These are phyloP conservation scores for Homalodisca vitripennis DNA, from an alignment of 1,140 invertebrate genomes.

Conservation along the genomic window DNA sequence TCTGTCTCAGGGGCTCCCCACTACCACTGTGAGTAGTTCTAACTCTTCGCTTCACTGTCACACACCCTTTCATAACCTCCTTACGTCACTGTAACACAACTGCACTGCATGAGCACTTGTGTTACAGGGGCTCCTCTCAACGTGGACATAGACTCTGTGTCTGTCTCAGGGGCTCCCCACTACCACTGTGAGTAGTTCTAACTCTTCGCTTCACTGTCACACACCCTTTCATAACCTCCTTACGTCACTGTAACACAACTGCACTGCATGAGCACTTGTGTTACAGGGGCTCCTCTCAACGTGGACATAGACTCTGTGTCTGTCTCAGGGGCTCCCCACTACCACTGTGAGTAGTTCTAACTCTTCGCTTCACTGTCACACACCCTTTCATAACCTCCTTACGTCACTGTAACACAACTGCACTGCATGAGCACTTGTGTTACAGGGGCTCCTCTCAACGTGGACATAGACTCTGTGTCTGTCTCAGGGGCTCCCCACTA, in stretches of 20 bases:
- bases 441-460: background rate
- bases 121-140: background rate
- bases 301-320: background rate
- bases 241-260: too few relatives aligned
- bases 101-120: background rate
- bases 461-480: conserved; percentile 8
- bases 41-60: too few relatives aligned
- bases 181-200: conserved; percentile 5
- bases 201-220: too few relatives aligned
- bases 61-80: too few relatives aligned
- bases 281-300: background rate
- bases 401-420: too few relatives aligned
- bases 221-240: too few relatives aligned
- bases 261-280: background rate
- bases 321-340: conserved; percentile 16
- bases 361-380: too few relatives aligned
- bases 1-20: conserved; percentile 11
- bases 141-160: background rate
- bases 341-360: conserved; percentile 6
- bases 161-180: conserved; percentile 13
- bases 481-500: conserved; percentile 7
- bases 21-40: conserved; percentile 8
- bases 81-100: too few relatives aligned
- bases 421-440: background rate
- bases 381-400: too few relatives aligned